Evolutionary conservation across 2,113 vertebrate genomes (phyloP).

Genomic region (Thermophis baileyi): DNA sequence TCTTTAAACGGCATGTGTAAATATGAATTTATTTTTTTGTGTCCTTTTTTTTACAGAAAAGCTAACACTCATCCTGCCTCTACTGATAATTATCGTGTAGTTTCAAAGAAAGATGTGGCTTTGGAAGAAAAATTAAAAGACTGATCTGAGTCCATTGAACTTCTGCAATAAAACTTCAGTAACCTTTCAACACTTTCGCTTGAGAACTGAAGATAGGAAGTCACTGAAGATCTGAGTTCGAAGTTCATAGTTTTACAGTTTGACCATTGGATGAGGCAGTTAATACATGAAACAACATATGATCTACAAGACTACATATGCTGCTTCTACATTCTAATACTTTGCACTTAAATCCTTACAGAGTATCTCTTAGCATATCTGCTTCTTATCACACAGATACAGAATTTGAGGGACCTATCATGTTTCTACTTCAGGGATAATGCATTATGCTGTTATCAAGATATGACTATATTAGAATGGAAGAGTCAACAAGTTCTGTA

Average conservation of each 20-base stretch:
- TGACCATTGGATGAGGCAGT: background rate
- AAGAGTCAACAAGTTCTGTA: background rate
- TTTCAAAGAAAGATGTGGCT: background rate
- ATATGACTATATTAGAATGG: background rate
- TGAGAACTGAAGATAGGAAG: background rate
- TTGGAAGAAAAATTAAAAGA: background rate
- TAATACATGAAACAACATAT: background rate
- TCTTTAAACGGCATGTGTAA: background rate
- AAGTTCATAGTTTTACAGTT: background rate
- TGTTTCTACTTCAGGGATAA: background rate
- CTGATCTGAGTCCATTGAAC: background rate
- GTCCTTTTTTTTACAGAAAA: conserved; percentile 5
- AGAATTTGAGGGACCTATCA: background rate
- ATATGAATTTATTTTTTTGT: background rate
- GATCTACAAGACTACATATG: background rate
- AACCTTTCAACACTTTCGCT: background rate
- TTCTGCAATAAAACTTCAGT: background rate
- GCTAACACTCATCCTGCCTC: background rate
- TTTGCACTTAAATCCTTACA: background rate
- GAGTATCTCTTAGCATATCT: background rate
- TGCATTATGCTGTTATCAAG: background rate
- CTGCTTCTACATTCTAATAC: background rate
- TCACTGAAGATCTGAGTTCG: background rate
- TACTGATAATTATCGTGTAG: background rate
- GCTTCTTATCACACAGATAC: background rate